These are phyloP conservation scores for Volucella inanis DNA, from an alignment of 2,888 invertebrate genomes.

Conservation along the genomic window DNA sequence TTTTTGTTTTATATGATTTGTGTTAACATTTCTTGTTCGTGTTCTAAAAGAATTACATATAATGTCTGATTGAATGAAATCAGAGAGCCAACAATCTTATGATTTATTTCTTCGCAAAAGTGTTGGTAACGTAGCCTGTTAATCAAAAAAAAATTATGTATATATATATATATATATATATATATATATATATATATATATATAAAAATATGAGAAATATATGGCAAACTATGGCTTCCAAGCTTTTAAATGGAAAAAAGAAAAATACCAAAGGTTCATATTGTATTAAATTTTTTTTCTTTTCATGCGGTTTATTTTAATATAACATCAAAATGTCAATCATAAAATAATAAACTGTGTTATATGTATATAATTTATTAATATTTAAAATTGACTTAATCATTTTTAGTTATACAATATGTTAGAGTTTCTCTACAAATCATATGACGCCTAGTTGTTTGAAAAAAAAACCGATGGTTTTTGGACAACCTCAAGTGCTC, in stretches of 20 bases:
- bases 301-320: constrained; percentile 45
- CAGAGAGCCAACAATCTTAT: constrained; percentile 46
- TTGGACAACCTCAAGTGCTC: no score
- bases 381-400: no score
- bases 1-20: constrained; percentile 21
- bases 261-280: constrained; percentile 38
- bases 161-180: no score
- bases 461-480: no score
- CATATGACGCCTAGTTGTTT: no score
- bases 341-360: constrained; percentile 31
- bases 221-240: constrained; percentile 35
- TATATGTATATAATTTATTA: no score
- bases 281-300: no score
- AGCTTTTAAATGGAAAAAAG: not conserved
- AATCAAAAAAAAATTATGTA: constrained; percentile 28
- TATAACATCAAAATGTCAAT: constrained; percentile 66
- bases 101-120: constrained; percentile 30
- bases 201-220: constrained; percentile 55
- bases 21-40: constrained; percentile 65
- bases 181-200: no score
- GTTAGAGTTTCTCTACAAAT: no score
- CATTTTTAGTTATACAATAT: no score
- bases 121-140: constrained; percentile 7
- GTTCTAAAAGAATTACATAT: constrained; percentile 56
- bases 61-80: constrained; percentile 65